Conservation (phyloP, 2,888 invertebrate species). For the Watsonalla cultraria region DNA sequence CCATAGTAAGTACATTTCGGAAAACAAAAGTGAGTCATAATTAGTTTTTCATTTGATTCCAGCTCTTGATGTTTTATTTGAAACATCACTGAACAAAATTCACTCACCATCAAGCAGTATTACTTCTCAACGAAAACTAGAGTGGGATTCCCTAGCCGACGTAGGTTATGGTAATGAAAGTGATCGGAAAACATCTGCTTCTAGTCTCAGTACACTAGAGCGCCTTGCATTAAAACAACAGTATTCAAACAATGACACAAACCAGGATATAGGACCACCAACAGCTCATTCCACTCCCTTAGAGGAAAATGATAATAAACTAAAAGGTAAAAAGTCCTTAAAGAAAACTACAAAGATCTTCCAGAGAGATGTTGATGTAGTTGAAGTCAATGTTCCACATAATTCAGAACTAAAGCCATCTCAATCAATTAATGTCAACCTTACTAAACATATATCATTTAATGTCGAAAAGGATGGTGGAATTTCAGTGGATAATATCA, state of each 20-base stretch:
- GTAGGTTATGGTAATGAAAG: conserved; percentile 86
- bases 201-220: conserved; percentile 80
- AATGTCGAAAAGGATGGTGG: conserved; percentile 65
- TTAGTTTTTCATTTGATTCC: too few relatives aligned
- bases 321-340: conserved; percentile 45
- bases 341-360: conserved; percentile 60
- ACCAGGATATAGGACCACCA: conserved; percentile 60
- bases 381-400: conserved; percentile 59
- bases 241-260: conserved; percentile 61
- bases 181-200: conserved; percentile 69
- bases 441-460: conserved; percentile 70
- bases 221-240: conserved; percentile 78
- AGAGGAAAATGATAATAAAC: conserved; percentile 46
- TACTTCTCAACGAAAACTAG: conserved; percentile 85
- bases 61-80: conserved; percentile 60
- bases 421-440: conserved; percentile 61
- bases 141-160: conserved; percentile 94
- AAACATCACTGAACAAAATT: conserved; percentile 60
- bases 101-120: conserved; percentile 86
- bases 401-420: conserved; percentile 32
- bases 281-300: conserved; percentile 77
- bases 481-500: conserved; percentile 45
- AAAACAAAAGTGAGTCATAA: too few relatives aligned
- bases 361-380: conserved; percentile 58
- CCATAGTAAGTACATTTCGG: too few relatives aligned